Evolutionary conservation across 2,113 vertebrate genomes (phyloP).

Genomic region (Tenrec ecaudatus): DNA sequence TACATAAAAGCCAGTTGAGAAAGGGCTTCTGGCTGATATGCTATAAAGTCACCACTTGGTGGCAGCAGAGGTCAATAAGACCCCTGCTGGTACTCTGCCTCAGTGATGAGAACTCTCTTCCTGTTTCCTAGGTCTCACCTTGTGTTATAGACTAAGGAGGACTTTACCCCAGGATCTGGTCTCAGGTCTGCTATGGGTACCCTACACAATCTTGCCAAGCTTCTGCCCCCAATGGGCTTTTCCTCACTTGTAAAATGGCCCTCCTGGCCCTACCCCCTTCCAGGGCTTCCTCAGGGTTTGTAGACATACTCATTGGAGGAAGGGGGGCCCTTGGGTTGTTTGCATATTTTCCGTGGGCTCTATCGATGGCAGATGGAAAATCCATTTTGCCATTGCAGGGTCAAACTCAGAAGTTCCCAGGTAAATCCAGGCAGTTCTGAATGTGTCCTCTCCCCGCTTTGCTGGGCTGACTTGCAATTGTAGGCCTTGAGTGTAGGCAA

Average conservation of each 20-base stretch:
- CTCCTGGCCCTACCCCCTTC: not conserved
- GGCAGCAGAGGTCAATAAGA: constrained; percentile 68
- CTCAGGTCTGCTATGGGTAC: not conserved
- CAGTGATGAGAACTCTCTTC: not conserved
- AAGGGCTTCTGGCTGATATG: not conserved
- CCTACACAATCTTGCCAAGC: not conserved
- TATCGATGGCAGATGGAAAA: not conserved
- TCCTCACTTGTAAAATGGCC: constrained; percentile 16
- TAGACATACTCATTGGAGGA: not conserved
- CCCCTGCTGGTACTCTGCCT: no score
- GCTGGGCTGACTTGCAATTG: not conserved
- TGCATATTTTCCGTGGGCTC: not conserved
- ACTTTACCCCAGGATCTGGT: not conserved
- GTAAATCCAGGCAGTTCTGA: not conserved
- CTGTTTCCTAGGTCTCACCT: not conserved
- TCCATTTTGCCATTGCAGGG: constrained; percentile 23
- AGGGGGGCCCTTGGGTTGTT: not conserved
- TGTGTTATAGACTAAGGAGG: not conserved
- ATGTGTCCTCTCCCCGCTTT: not conserved
- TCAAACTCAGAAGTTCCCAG: not conserved
- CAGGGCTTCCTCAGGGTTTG: not conserved
- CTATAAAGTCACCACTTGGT: not conserved
- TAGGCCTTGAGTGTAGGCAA: not conserved
- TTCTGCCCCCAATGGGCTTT: not conserved
- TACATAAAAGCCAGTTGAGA: no score